Evolutionary conservation across 2,113 vertebrate genomes (phyloP).

Genomic region (Kryptolebias marmoratus): DNA sequence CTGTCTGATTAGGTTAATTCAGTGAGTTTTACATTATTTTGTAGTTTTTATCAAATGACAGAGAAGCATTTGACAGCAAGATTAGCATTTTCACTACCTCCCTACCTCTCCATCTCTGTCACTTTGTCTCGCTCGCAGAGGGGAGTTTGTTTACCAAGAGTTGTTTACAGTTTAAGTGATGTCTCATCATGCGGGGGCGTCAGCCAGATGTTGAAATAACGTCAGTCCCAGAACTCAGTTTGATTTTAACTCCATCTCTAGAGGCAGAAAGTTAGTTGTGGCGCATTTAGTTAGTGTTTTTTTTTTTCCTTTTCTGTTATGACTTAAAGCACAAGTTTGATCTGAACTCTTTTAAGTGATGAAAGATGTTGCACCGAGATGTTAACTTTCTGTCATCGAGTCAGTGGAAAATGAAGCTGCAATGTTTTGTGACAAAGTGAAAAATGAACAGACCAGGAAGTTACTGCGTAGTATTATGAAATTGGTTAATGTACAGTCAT

Average conservation of each 20-base stretch:
- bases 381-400: neutral
- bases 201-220: conserved; percentile 58
- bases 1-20: neutral
- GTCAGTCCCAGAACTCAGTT: conserved; percentile 25
- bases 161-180: conserved; percentile 32
- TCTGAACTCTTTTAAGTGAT: conserved; percentile 11
- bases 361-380: conserved; percentile 8
- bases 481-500: neutral
- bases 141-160: conserved; percentile 33
- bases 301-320: neutral
- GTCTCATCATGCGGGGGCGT: conserved; percentile 32
- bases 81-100: conserved; percentile 11
- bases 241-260: conserved; percentile 28
- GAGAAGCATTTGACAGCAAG: neutral
- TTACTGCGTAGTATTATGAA: conserved; percentile 17
- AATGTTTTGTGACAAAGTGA: conserved; percentile 6
- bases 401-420: conserved; percentile 10
- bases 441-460: neutral
- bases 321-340: neutral
- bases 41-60: neutral
- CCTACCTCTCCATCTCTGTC: neutral
- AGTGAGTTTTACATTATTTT: neutral
- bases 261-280: conserved; percentile 21
- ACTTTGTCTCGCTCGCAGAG: neutral
- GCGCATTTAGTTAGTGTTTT: conserved; percentile 2